Evolutionary conservation across 92 coral and sea anemone genomes (phyloP), one percentile per base, ranked within the genome.

Genomic region (Umimayanthus chanpuru): DNA sequence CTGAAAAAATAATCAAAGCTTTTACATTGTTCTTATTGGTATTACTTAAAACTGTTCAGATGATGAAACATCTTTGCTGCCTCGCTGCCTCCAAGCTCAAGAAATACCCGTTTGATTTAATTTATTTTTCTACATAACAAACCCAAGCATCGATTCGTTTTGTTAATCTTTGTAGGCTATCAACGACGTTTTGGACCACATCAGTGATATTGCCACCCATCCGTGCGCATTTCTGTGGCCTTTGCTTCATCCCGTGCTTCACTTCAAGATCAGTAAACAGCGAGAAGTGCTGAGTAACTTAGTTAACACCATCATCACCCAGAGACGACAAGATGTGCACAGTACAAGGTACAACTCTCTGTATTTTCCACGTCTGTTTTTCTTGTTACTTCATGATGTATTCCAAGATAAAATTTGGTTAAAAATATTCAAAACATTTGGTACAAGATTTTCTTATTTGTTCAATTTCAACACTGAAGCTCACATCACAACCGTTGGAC

Each of bases 141-240:
- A 12, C 4, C 68, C 68, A 61, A 20, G 21, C 68, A 61, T 61
- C 68, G 25, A 61, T 61, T 61, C 3, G 15, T 28, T 2, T 26
- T 30, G 25, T 18, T 83, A 6, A 12, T 9, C 36, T 67, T 20
- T 71, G 77, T 26, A 83, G 87, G 79, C 87, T 21, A 83, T 83
- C 41, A 83, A 70, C 25, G 87, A 83, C 28, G 87, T 83, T 50
- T 67, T 83, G 47, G 87, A 83, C 39, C 78, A 83, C 43, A 83
- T 83, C 65, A 68, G 87, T 20, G 87, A 83, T 83, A 20, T 83
- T 9, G 76, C 87, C 8, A 83, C 87, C 43, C 87, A 83, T 21
- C 87, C 87, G 2, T 83, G 87, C 6, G 65, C 87, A 6, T 70
- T 18, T 47, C 67, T 83, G 61, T 83, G 87, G 87, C 87, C 87